These are phyloP conservation scores for Opisthocomus hoazin DNA, from an alignment of 2,113 vertebrate genomes.

Conservation along the genomic window DNA sequence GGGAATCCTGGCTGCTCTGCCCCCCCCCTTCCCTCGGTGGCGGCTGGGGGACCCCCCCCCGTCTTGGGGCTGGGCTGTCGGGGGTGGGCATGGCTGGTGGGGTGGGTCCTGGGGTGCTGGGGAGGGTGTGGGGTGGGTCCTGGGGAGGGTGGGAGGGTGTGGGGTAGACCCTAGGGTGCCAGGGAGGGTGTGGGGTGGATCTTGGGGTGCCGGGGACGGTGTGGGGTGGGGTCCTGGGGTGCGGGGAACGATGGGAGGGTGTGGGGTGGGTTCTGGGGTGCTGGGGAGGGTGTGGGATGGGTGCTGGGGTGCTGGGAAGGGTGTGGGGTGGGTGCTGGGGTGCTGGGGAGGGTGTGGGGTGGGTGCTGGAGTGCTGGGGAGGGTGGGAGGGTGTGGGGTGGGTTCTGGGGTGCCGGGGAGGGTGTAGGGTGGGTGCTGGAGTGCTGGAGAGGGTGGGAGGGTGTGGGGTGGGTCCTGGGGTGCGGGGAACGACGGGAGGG, in stretches of 20 bases:
- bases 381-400: too few relatives aligned
- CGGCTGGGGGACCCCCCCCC: not conserved
- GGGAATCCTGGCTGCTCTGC: not conserved
- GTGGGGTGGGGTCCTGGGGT: not conserved
- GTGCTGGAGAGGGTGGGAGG: too few relatives aligned
- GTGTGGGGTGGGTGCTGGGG: too few relatives aligned
- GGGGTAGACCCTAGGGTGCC: too few relatives aligned
- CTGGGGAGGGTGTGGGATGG: too few relatives aligned
- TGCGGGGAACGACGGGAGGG: not conserved
- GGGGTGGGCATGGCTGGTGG: not conserved
- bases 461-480: too few relatives aligned
- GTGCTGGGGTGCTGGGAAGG: not conserved
- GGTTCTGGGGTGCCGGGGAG: not conserved
- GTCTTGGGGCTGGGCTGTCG: not conserved
- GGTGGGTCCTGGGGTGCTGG: not conserved
- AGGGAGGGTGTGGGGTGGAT: not conserved
- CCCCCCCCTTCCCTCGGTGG: not conserved
- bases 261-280: too few relatives aligned
- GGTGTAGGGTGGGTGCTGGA: too few relatives aligned
- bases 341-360: too few relatives aligned
- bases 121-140: not conserved
- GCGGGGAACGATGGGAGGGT: fast-evolving
- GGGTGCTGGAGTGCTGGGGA: not conserved
- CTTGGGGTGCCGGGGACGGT: not conserved
- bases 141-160: too few relatives aligned